These are phyloP conservation scores for Pegoplata infirma DNA, from an alignment of 2,888 invertebrate genomes.

Conservation along the genomic window DNA sequence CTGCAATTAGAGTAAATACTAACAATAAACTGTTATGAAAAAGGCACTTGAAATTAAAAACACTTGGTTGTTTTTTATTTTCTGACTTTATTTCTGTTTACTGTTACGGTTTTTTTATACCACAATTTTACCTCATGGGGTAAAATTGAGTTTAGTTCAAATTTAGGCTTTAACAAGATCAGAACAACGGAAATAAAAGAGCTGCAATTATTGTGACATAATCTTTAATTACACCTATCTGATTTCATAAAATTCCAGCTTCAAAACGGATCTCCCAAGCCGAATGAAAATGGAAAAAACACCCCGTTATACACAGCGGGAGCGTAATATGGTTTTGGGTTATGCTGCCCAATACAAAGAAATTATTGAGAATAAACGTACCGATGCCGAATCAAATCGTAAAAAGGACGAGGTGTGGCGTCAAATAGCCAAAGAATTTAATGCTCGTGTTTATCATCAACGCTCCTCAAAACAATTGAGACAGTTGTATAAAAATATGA, in stretches of 20 bases:
- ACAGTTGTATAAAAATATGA: constrained; percentile 78
- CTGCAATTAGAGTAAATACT: background rate
- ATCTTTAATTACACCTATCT: no score
- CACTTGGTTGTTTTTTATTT: background rate
- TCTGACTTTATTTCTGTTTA: constrained; percentile 14
- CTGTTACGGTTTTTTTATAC: constrained; percentile 27
- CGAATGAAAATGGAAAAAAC: constrained; percentile 77
- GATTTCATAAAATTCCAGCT: constrained; percentile 70
- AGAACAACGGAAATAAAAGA: constrained; percentile 17
- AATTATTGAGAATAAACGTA: constrained; percentile 77
- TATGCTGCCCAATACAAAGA: constrained; percentile 78
- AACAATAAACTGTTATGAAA: constrained; percentile 39
- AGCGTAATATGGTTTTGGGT: constrained; percentile 77
- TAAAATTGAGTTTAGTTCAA: constrained; percentile 62
- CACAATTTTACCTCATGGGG: constrained; percentile 41
- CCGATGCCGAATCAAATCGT: constrained; percentile 76
- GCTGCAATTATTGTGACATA: no score
- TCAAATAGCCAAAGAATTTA: constrained; percentile 77
- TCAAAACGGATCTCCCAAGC: constrained; percentile 76
- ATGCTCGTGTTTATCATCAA: constrained; percentile 76
- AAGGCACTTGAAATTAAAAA: constrained; percentile 49
- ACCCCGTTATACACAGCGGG: constrained; percentile 77
- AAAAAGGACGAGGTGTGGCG: constrained; percentile 78
- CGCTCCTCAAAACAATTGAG: constrained; percentile 77
- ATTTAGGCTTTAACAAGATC: constrained; percentile 64